phyloP scores from a whole-genome alignment of 1,140 invertebrate genomes.

The Macrobrachium rosenbergii region DNA sequence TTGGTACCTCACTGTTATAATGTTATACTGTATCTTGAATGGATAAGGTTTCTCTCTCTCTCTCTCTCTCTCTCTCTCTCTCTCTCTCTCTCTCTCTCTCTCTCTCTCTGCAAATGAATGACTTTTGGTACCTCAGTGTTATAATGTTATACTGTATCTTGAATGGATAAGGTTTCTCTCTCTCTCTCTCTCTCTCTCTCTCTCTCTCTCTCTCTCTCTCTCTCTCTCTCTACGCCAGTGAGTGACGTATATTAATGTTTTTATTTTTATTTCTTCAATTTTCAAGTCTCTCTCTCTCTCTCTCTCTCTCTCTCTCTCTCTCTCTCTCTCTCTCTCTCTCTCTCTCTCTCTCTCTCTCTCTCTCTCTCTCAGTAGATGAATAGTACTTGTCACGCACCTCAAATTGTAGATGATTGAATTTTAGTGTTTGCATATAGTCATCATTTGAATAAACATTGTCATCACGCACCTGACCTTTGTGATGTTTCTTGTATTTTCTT shows the following conservation, averaged over 20 bases:
- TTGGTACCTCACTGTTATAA: too few relatives aligned
- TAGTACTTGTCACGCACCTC: too few relatives aligned
- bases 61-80: neutral
- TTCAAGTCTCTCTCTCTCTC: too few relatives aligned
- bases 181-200: neutral
- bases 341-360: neutral
- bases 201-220: neutral
- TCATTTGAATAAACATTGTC: too few relatives aligned
- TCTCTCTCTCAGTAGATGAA: neutral
- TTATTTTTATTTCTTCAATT: too few relatives aligned
- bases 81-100: slow-evolving; percentile 10
- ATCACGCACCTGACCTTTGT: too few relatives aligned
- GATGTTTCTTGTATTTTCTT: too few relatives aligned
- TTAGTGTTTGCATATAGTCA: too few relatives aligned
- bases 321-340: neutral
- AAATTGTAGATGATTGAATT: too few relatives aligned
- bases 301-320: neutral
- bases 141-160: neutral
- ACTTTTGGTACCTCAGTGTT: neutral
- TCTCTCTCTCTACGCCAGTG: neutral
- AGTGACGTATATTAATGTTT: too few relatives aligned
- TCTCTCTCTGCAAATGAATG: neutral
- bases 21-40: too few relatives aligned
- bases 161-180: neutral
- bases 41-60: neutral